Conservation (phyloP, 2,888 invertebrate genomes). For the Agapostemon virescens region DNA sequence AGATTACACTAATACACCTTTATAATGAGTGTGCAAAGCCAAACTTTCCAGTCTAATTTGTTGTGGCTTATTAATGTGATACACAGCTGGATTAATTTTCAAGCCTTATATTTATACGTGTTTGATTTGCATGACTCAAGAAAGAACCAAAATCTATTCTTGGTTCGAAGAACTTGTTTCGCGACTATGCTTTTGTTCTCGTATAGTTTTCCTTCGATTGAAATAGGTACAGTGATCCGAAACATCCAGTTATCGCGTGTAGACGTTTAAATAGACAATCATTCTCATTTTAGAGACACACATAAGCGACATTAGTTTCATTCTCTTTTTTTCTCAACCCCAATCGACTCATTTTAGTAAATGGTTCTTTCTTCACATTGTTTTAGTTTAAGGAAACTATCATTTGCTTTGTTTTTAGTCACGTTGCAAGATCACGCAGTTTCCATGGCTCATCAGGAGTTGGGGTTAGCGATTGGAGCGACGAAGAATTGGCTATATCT, state of each 20-base stretch:
- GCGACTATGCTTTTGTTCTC: conserved; percentile 4
- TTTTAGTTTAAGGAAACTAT: conserved; percentile 36
- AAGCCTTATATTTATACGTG: conserved; percentile 29
- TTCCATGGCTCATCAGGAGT: conserved; percentile 83
- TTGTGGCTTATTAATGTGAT: conserved; percentile 54
- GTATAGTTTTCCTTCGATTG: not conserved
- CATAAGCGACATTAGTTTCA: not conserved
- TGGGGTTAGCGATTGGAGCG: conserved; percentile 77
- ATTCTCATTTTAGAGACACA: not conserved
- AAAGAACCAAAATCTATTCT: conserved; percentile 47
- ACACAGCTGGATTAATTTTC: conserved; percentile 49
- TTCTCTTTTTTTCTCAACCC: too few species aligned
- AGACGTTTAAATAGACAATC: conserved; percentile 1
- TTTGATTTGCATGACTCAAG: conserved; percentile 52
- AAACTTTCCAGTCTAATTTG: conserved; percentile 37
- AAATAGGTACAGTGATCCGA: conserved; percentile 18
- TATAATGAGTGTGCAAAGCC: conserved; percentile 21
- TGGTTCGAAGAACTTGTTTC: not conserved
- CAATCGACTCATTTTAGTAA: conserved; percentile 9
- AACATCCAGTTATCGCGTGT: conserved; percentile 11
- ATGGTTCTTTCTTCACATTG: conserved; percentile 51
- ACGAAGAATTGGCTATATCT: conserved; percentile 73
- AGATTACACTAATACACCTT: conserved; percentile 28
- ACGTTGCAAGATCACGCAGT: conserved; percentile 84
- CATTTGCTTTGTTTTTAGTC: conserved; percentile 78